phyloP scores from a whole-genome alignment of 2,797 vertebrate genomes.

The Myotis pilosus region DNA sequence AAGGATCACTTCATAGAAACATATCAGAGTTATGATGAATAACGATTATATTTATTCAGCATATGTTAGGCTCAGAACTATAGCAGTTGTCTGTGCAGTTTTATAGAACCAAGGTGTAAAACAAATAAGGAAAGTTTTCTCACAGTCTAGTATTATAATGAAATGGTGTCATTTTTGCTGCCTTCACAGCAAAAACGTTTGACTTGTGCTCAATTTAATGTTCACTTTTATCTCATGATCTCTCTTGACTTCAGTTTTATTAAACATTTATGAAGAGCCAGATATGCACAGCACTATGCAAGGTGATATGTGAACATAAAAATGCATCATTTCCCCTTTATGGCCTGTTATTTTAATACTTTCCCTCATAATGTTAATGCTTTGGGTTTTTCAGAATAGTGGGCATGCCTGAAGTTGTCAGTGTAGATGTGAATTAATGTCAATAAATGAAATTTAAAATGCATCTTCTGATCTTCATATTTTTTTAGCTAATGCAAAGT shows the following conservation, averaged over 20 bases:
- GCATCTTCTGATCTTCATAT: background rate
- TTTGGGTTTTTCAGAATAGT: background rate
- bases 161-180: background rate
- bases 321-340: background rate
- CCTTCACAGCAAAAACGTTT: background rate
- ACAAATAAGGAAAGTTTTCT: slow-evolving; percentile 86
- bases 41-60: background rate
- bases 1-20: background rate
- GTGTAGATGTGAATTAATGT: background rate
- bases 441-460: background rate
- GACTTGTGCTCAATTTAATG: background rate
- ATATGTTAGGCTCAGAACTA: slow-evolving; percentile 87
- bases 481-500: background rate
- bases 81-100: slow-evolving; percentile 90
- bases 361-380: background rate
- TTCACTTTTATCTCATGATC: background rate
- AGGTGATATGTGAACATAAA: background rate
- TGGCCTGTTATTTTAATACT: background rate
- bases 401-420: background rate
- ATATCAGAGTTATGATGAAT: background rate
- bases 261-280: slow-evolving; percentile 28
- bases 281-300: background rate
- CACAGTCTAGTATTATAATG: background rate
- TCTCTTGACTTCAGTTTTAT: background rate
- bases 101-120: slow-evolving; percentile 90